Evolutionary conservation across 2,113 vertebrate genomes (phyloP), one percentile per base, ranked within the genome.

Genomic region (Carlito syrichta): DNA sequence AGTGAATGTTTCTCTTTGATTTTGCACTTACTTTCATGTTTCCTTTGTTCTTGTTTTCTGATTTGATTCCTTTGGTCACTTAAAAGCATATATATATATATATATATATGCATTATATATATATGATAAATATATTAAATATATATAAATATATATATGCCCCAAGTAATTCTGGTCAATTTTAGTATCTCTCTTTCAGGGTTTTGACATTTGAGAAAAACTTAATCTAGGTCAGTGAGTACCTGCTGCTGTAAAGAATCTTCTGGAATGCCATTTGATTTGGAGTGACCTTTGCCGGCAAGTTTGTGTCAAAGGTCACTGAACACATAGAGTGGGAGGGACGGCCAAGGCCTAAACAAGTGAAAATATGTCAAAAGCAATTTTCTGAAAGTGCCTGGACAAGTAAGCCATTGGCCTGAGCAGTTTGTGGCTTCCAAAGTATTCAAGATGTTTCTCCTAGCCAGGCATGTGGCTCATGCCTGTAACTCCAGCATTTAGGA

Each of bases 231-330:
- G 98, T 98, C 98, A 93, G 93, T 95, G 97, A 98, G 95, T 96
- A 97, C 98, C 98, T 98, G 97, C 96, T 97, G 98, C 97, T 95
- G 95, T 78, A 96, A 98, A 96, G 98, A 97, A 97, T 96, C 98
- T 97, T 98, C 97, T 98, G 97, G 97, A 97, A 97, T 98, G 98
- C 96, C 96, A 95, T 98, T 98, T 98, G 98, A 97, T 97, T 97
- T 97, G 97, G 92, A 48, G 88, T 96, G 96, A 91, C 86, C 97
- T 97, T 97, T 94, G 96, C 96, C 0, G 66, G 97, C 97, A 96
- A 97, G 96, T 86, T 58, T 62, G 6, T 78, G 84, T 97, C 3
- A 0, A 92, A 98, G 97, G 97, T 98, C 98, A 94, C 77, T 1
- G 11, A 94, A 90, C 27, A 3, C 13, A 8, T 54, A 38, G 54